These are phyloP conservation scores for Sphenodon punctatus DNA, from an alignment of 2,797 vertebrate genomes.

Conservation along the genomic window DNA sequence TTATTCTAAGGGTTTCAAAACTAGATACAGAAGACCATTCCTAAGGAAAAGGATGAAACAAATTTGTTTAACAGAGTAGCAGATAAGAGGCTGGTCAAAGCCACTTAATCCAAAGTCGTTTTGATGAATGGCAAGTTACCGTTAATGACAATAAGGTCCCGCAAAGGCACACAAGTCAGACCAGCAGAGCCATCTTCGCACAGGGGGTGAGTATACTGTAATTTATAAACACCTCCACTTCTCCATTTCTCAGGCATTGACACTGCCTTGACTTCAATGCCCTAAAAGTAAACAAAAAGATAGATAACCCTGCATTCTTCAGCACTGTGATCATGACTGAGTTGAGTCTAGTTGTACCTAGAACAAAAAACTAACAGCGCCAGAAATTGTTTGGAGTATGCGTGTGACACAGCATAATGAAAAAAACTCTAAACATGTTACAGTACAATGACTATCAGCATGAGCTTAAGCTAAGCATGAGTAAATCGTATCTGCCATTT, in stretches of 20 bases:
- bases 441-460: background rate
- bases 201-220: conserved; percentile 88
- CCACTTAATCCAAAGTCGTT: background rate
- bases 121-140: conserved; percentile 69
- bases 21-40: background rate
- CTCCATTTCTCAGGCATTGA: conserved; percentile 90
- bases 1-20: too few species aligned
- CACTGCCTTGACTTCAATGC: conserved; percentile 69
- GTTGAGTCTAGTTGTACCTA: too few species aligned
- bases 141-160: conserved; percentile 83
- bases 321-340: background rate
- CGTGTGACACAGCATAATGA: background rate
- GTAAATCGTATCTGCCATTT: background rate
- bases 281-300: conserved; percentile 66
- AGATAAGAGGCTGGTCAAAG: too few species aligned
- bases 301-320: background rate
- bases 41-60: background rate
- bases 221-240: conserved; percentile 80
- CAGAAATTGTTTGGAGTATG: background rate
- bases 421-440: too few species aligned
- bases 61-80: background rate
- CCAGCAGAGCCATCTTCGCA: conserved; percentile 82
- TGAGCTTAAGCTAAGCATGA: background rate
- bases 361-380: background rate
- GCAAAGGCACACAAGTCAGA: conserved; percentile 86